Evolutionary conservation across 2,113 vertebrate genomes (phyloP).

Genomic region (Gnathonemus longibarbis): DNA sequence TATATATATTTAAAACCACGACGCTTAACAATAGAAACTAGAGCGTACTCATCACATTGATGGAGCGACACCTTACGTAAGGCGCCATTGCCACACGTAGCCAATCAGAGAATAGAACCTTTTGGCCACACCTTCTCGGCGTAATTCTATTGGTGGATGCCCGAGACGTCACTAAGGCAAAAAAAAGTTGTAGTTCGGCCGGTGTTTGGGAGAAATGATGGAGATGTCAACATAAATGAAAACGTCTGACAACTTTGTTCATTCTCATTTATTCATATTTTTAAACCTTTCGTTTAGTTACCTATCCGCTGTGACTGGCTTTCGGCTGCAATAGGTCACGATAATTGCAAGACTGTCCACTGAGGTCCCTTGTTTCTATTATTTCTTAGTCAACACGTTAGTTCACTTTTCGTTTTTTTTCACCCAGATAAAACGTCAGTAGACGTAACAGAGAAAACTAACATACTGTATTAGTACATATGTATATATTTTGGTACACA

Average conservation of each 20-base stretch:
- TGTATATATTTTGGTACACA: background rate
- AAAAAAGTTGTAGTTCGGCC: background rate
- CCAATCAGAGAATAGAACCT: background rate
- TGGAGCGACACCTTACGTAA: background rate
- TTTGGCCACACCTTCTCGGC: background rate
- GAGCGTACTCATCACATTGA: background rate
- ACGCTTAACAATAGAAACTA: conserved; percentile 5
- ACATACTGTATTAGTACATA: background rate
- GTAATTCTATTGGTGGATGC: background rate
- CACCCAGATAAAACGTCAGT: background rate
- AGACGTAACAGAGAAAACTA: background rate
- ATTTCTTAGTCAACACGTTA: background rate
- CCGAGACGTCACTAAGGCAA: background rate
- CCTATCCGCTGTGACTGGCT: background rate
- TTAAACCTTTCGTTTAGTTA: background rate
- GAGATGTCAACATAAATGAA: background rate
- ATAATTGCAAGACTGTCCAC: background rate
- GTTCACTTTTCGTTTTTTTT: background rate
- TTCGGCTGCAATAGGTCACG: background rate
- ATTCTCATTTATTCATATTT: background rate
- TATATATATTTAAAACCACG: background rate
- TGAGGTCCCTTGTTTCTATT: background rate
- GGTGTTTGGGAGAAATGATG: background rate
- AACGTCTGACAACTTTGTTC: background rate
- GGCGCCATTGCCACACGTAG: background rate